Evolutionary conservation across 2,888 invertebrate genomes (phyloP).

Genomic region (Phanerotoma sp.): DNA sequence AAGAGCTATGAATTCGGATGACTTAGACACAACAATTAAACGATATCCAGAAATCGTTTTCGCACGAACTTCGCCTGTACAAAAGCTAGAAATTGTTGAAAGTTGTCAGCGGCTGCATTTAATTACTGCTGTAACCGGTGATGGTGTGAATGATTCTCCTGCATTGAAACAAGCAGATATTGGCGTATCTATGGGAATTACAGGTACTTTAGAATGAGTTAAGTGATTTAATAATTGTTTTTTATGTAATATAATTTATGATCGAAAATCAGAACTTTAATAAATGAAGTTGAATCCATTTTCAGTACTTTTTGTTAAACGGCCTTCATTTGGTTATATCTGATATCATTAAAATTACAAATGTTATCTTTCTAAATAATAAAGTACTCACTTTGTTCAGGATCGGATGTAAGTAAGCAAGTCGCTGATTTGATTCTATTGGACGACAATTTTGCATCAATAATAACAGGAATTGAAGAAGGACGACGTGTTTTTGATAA

Average conservation of each 20-base stretch:
- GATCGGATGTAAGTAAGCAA: slow-evolving; percentile 57
- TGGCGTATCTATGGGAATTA: slow-evolving; percentile 96
- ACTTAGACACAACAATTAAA: slow-evolving; percentile 31
- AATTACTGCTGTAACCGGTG: slow-evolving; percentile 71
- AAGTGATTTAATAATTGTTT: too few relatives aligned
- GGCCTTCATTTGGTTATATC: too few relatives aligned
- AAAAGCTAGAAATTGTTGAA: slow-evolving; percentile 66
- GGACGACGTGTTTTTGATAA: slow-evolving; percentile 63
- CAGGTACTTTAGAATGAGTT: slow-evolving; percentile 60
- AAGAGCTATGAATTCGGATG: slow-evolving; percentile 18
- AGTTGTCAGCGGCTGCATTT: slow-evolving; percentile 67
- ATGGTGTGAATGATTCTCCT: slow-evolving; percentile 99
- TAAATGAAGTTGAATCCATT: too few relatives aligned
- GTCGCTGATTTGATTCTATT: slow-evolving; percentile 66
- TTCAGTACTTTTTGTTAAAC: too few relatives aligned
- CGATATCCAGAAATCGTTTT: slow-evolving; percentile 59
- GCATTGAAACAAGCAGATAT: slow-evolving; percentile 96
- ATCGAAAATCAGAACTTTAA: too few relatives aligned
- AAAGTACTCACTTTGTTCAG: too few relatives aligned
- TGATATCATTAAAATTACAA: too few relatives aligned
- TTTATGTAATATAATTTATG: too few relatives aligned
- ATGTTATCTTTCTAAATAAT: too few relatives aligned
- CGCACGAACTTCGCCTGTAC: slow-evolving; percentile 60
- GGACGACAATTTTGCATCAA: slow-evolving; percentile 66
- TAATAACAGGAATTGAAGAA: slow-evolving; percentile 65